phyloP scores from a whole-genome alignment of 2,888 invertebrate species.

The Digitonthophagus gazella region DNA sequence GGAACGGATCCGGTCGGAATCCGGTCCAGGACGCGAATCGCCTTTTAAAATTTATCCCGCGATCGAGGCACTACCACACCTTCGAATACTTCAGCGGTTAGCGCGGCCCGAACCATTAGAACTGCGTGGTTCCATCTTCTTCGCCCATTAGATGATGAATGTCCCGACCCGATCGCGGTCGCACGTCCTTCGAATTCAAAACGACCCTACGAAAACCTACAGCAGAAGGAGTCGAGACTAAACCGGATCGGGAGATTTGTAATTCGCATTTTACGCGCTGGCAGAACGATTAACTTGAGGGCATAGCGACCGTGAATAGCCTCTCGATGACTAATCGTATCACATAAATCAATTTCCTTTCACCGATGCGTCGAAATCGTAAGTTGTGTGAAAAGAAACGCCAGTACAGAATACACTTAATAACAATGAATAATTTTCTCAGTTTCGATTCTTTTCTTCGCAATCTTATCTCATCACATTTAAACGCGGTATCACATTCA shows the following conservation, averaged over 20 bases:
- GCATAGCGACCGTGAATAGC: neutral
- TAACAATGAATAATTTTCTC: too few relatives aligned
- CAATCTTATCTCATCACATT: too few relatives aligned
- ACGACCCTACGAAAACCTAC: neutral
- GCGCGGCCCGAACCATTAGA: conserved; percentile 7
- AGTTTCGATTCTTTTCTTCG: too few relatives aligned
- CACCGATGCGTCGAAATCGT: neutral
- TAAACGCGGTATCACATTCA: neutral
- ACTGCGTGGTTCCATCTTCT: neutral
- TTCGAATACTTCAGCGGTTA: conserved; percentile 11
- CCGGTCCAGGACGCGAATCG: neutral
- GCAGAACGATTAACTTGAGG: neutral
- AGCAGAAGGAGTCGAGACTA: too few relatives aligned
- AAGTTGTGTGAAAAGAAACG: neutral
- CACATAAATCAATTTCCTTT: neutral
- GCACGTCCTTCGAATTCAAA: neutral
- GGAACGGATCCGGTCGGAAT: neutral
- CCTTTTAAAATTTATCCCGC: conserved; percentile 10
- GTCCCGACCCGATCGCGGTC: neutral
- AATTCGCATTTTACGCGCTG: neutral
- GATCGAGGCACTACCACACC: conserved; percentile 8
- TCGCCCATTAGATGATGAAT: neutral
- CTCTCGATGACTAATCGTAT: neutral
- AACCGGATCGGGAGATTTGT: neutral
- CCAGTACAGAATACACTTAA: neutral